These are phyloP conservation scores for Pseudomugil gertrudae DNA, from an alignment of 2,797 vertebrate genomes.

Conservation along the genomic window DNA sequence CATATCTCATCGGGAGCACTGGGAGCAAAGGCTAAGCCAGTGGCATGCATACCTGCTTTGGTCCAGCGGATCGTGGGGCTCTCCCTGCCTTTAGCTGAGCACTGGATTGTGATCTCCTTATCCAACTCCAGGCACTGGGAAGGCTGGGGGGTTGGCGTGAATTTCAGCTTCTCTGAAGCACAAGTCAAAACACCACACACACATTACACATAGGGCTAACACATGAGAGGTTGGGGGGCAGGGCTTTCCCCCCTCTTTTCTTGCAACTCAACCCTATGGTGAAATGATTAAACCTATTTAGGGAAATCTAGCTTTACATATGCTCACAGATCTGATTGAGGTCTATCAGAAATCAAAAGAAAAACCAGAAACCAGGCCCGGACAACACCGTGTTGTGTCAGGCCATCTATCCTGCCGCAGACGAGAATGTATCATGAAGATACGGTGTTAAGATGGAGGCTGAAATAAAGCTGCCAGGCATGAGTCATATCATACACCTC, in stretches of 20 bases:
- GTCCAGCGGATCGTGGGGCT: constrained; percentile 91
- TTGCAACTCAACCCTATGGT: constrained; percentile 27
- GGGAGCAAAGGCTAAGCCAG: constrained; percentile 2
- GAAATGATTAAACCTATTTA: constrained; percentile 48
- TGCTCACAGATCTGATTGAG: constrained; percentile 14
- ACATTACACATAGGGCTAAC: constrained; percentile 28
- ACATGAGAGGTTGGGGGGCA: background rate
- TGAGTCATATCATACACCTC: constrained; percentile 53
- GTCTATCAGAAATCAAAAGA: constrained; percentile 55
- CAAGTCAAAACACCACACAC: constrained; percentile 39
- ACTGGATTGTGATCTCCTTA: constrained; percentile 89
- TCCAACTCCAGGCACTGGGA: constrained; percentile 95
- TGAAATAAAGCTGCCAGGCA: constrained; percentile 31
- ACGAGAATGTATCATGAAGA: constrained; percentile 37
- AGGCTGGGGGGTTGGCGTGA: constrained; percentile 91
- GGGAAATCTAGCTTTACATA: constrained; percentile 17
- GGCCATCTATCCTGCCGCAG: constrained; percentile 27
- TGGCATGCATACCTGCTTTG: constrained; percentile 85
- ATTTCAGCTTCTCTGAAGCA: constrained; percentile 94
- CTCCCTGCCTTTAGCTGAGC: constrained; percentile 91
- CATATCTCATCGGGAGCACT: constrained; percentile 17
- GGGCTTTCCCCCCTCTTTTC: constrained; percentile 41
- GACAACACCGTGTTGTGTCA: constrained; percentile 47
- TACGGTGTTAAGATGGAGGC: constrained; percentile 24
- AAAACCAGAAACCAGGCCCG: constrained; percentile 44